A percentile compares a stretch with the other conserved stretches of the same genome.
phyloP scores from a whole-genome alignment of 2,888 invertebrate species.

The Nemoura dubitans region DNA sequence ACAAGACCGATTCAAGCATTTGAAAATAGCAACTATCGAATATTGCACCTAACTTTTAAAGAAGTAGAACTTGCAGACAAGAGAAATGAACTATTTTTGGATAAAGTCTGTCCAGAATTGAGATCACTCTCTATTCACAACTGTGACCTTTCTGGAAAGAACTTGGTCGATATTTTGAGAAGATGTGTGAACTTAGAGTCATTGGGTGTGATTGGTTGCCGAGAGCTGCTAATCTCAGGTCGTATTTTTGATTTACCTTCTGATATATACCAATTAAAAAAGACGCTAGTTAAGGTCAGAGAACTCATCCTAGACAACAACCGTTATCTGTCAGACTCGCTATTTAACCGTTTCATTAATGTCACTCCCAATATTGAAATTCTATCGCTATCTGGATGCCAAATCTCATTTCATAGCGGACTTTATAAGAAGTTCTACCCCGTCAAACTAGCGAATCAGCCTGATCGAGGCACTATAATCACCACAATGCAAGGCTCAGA shows the following conservation, averaged over 20 bases:
- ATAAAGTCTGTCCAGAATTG: slow-evolving; percentile 67
- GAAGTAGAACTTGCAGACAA: slow-evolving; percentile 62
- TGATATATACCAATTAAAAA: slow-evolving; percentile 62
- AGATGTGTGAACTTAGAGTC: slow-evolving; percentile 66
- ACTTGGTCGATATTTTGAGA: slow-evolving; percentile 68
- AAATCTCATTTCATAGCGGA: slow-evolving; percentile 75
- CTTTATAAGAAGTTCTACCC: slow-evolving; percentile 75
- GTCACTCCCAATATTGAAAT: slow-evolving; percentile 69
- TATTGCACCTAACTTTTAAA: slow-evolving; percentile 64
- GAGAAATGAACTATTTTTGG: slow-evolving; percentile 62
- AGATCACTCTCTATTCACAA: slow-evolving; percentile 66
- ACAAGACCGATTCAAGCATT: slow-evolving; percentile 46
- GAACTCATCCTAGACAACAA: slow-evolving; percentile 72
- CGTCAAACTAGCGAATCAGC: slow-evolving; percentile 47
- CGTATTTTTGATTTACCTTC: slow-evolving; percentile 69
- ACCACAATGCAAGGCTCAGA: slow-evolving; percentile 64
- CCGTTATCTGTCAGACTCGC: slow-evolving; percentile 78
- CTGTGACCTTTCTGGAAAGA: slow-evolving; percentile 72
- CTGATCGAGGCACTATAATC: not conserved
- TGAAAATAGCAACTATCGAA: slow-evolving; percentile 52
- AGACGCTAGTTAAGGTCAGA: slow-evolving; percentile 65
- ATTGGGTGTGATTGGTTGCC: slow-evolving; percentile 71
- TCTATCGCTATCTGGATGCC: slow-evolving; percentile 72
- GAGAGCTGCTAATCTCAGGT: slow-evolving; percentile 79
- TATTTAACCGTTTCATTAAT: slow-evolving; percentile 71